Evolutionary conservation across 2,888 invertebrate genomes (phyloP).

Genomic region (Physocephala rufipes): DNA sequence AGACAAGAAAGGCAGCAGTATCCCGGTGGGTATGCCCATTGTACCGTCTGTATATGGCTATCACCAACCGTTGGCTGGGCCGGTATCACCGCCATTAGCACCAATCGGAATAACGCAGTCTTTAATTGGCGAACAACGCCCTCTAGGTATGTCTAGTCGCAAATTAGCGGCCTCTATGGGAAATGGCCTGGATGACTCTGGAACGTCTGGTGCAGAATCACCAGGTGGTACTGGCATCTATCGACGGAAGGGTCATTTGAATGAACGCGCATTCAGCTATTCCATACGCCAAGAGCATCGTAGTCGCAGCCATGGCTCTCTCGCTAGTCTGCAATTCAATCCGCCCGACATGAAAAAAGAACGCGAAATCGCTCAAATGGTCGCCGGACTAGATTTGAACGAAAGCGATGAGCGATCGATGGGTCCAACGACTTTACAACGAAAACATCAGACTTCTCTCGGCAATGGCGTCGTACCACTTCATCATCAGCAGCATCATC

Average conservation of each 20-base stretch:
- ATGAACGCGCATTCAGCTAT: constrained; percentile 92
- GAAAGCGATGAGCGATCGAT: constrained; percentile 52
- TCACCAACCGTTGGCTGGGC: constrained; percentile 52
- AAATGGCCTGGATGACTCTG: constrained; percentile 71
- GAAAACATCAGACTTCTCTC: constrained; percentile 54
- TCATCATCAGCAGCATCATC: constrained; percentile 43
- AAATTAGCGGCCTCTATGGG: constrained; percentile 76
- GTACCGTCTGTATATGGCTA: constrained; percentile 68
- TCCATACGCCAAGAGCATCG: constrained; percentile 93
- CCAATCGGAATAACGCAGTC: constrained; percentile 69
- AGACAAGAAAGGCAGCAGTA: constrained; percentile 62
- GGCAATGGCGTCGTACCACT: constrained; percentile 52
- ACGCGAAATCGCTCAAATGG: constrained; percentile 91
- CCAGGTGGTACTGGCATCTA: constrained; percentile 84
- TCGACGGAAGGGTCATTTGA: constrained; percentile 88
- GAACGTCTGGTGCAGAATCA: constrained; percentile 68
- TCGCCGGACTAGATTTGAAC: constrained; percentile 87
- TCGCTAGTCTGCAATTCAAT: constrained; percentile 90
- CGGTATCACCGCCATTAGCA: constrained; percentile 54
- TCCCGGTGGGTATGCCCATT: constrained; percentile 67
- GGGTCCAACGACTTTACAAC: constrained; percentile 67
- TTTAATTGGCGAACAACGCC: constrained; percentile 69
- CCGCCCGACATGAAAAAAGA: constrained; percentile 88
- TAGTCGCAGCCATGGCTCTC: constrained; percentile 89
- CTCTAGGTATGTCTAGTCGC: constrained; percentile 68